Base-by-base conservation (phyloP, 2,888 invertebrate species). In the Rhopalosiphum nymphaeae region DNA sequence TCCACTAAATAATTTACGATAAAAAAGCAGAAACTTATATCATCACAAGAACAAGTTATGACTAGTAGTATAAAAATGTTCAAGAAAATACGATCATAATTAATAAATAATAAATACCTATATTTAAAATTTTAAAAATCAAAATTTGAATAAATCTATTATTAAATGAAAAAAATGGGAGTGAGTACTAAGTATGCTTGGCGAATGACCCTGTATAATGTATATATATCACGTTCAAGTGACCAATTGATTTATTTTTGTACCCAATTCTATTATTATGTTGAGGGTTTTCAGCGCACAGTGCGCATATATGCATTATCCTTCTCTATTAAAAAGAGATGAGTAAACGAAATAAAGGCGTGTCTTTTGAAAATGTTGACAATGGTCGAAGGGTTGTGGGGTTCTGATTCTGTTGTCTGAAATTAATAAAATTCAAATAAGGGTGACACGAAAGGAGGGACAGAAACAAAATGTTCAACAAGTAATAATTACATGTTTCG, bases 401-500 rank as follows among this genome's bases (percentile, higher is more conserved):
- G 89, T 89, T 89, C 53, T 46, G 29, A 84, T 89, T 89, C 44
- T 46, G 92, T 92, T 67, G 92, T 92, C 26, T 88, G 29, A 78
- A 92, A 88, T 92, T 93, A 94, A 90, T 91, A 25, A 94, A 94
- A 85, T 86, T 53, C 57, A 46, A 89, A 90, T 61, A 78, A 84
- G 93, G 90, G 90, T 53, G 84, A 67, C 61, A 10, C 46, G 29
- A 90, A 90, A 57, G 36, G 36, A 87, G 67, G 49, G 46, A 67
- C 92, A 49, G 25, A 56, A 36, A 78, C 49, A 13, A 49, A 56
- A 90, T 49, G 93, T 94, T 94, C 93, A 94, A 94, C 93, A 94
- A 94, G 93, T 94, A 85, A 88, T 92, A 92, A 92, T 92, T 90
- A 94, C 86, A 88, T 93, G n/a, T 36, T 21, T 46, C 86, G 46